Percentiles rank a stretch among this genome's conserved stretches.
Evolutionary conservation across 2,113 vertebrate species (phyloP).

Genomic region (Dissostichus mawsoni): DNA sequence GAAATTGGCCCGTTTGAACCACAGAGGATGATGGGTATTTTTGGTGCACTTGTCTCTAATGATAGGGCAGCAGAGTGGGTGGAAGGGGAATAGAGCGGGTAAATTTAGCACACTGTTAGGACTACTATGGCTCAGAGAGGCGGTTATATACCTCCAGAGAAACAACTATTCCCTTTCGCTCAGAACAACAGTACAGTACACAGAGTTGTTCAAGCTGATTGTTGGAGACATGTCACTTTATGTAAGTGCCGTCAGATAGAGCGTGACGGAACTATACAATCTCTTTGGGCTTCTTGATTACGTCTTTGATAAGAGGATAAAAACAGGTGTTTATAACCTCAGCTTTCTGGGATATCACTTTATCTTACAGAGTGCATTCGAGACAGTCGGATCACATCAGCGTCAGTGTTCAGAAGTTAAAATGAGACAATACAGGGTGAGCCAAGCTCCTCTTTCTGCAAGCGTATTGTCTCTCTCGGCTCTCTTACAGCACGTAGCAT

Average conservation of each 20-base stretch:
- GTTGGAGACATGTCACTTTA: slow-evolving; percentile 57
- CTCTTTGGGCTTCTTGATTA: slow-evolving; percentile 61
- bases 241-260: slow-evolving; percentile 33
- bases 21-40: slow-evolving; percentile 73
- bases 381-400: slow-evolving; percentile 52
- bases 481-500: slow-evolving; percentile 16
- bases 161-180: slow-evolving; percentile 47
- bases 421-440: slow-evolving; percentile 18
- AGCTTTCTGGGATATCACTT: slow-evolving; percentile 45
- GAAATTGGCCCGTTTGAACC: slow-evolving; percentile 70
- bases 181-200: slow-evolving; percentile 34
- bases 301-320: slow-evolving; percentile 45
- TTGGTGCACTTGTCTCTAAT: slow-evolving; percentile 79
- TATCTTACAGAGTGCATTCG: slow-evolving; percentile 22
- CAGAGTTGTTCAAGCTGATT: slow-evolving; percentile 40
- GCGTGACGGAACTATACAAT: slow-evolving; percentile 33
- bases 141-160: slow-evolving; percentile 46
- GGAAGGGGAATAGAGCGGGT: slow-evolving; percentile 73
- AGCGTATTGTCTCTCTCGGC: slow-evolving; percentile 18
- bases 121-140: slow-evolving; percentile 52
- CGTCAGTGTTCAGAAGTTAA: slow-evolving; percentile 37
- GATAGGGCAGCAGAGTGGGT: slow-evolving; percentile 73
- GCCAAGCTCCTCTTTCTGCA: slow-evolving; percentile 27
- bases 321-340: slow-evolving; percentile 59
- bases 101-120: slow-evolving; percentile 76